Evolutionary conservation across 2,888 invertebrate species (phyloP).

Genomic region (Trissoscelio sp.): DNA sequence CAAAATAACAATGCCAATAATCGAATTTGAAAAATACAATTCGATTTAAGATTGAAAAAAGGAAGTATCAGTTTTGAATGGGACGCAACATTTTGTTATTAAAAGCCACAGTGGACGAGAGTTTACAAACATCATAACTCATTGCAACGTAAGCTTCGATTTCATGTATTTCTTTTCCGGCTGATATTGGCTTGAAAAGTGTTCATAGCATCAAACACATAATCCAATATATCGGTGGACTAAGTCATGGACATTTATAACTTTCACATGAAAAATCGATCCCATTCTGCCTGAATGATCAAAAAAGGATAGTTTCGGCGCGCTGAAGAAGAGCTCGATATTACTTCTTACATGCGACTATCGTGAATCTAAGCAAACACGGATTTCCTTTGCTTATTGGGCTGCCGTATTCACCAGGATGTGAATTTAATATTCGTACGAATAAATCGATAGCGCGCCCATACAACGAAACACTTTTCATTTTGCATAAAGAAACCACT

Average conservation of each 20-base stretch:
- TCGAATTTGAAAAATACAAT: too few species aligned
- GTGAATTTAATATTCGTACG: slow-evolving; percentile 38
- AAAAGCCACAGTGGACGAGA: background rate
- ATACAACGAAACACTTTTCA: background rate
- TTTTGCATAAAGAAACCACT: slow-evolving; percentile 3
- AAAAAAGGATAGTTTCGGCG: slow-evolving; percentile 32
- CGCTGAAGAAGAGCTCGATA: slow-evolving; percentile 32
- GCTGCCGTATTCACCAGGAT: slow-evolving; percentile 9
- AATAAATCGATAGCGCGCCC: slow-evolving; percentile 33
- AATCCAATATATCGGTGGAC: slow-evolving; percentile 55
- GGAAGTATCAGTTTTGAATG: too few species aligned
- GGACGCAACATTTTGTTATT: background rate
- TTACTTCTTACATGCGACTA: slow-evolving; percentile 39
- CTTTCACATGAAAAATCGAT: slow-evolving; percentile 49
- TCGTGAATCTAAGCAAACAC: slow-evolving; percentile 43
- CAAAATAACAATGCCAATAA: too few species aligned
- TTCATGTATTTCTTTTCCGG: slow-evolving; percentile 23
- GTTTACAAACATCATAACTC: slow-evolving; percentile 40
- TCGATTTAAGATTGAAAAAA: too few species aligned
- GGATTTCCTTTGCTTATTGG: slow-evolving; percentile 34
- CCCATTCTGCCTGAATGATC: slow-evolving; percentile 22
- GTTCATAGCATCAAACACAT: slow-evolving; percentile 46
- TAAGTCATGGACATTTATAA: slow-evolving; percentile 48
- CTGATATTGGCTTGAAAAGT: slow-evolving; percentile 50
- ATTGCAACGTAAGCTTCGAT: slow-evolving; percentile 32